A percentile compares a stretch with the other conserved stretches of the same genome.
Evolutionary conservation across 2,113 vertebrate species (phyloP).

Genomic region (Lathamus discolor): DNA sequence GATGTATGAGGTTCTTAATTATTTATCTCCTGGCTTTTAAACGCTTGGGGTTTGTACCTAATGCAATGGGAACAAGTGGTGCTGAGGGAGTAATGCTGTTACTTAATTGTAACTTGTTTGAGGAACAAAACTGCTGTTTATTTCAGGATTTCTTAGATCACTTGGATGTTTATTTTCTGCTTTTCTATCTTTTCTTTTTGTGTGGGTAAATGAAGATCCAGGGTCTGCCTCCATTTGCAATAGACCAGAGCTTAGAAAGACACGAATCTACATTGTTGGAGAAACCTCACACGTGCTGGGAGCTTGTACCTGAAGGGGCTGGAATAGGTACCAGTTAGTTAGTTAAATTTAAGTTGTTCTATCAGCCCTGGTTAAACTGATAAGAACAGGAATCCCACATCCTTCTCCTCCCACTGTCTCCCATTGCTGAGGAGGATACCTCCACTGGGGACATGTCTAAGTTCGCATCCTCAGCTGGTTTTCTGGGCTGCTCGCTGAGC

Average conservation of each 20-base stretch:
- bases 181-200: neutral
- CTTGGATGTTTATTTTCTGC: neutral
- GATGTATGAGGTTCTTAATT: slow-evolving; percentile 50
- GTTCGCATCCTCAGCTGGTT: neutral
- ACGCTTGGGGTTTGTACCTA: slow-evolving; percentile 9
- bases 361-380: neutral
- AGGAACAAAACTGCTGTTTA: slow-evolving; percentile 22
- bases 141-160: neutral
- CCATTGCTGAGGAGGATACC: neutral
- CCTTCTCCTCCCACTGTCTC: neutral
- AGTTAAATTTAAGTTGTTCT: neutral
- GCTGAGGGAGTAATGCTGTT: neutral
- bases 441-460: fast-evolving
- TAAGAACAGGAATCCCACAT: neutral
- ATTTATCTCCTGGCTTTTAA: slow-evolving; percentile 49
- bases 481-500: fast-evolving
- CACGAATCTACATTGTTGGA: fast-evolving
- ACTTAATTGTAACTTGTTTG: neutral
- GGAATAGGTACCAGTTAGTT: neutral
- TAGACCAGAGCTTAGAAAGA: neutral
- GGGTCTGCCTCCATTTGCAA: neutral
- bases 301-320: neutral
- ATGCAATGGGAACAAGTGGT: neutral
- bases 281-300: neutral
- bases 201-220: neutral